Base-by-base conservation (phyloP, 2,888 invertebrate species). In the Drosophila limbata region DNA sequence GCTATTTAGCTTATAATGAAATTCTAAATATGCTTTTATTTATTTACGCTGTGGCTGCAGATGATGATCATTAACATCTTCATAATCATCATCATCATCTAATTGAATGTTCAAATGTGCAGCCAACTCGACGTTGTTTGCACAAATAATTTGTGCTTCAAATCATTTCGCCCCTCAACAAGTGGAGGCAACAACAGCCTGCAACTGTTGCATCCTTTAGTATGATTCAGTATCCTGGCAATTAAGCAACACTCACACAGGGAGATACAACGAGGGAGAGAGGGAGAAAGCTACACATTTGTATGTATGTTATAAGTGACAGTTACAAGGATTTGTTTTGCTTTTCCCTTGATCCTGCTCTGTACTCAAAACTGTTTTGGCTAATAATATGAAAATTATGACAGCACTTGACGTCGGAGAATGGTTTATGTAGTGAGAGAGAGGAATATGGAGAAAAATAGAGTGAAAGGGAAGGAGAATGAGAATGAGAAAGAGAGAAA, bases 171-270 rank as follows among this genome's bases (percentile, higher is more conserved):
- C 40, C 47, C 60, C 13, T 8, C 33, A 19, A 17, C 44, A 28
- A 21, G 35, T 25, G 17, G 17, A 39, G 19, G 52, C 37, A 25
- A 48, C 50, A 3, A 21, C 40, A 42, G 37, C 31, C 51, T n/a
- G 21, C 55, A 33, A 19, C 73, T 77, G 77, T 75, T 78, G 77
- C 77, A 73, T 77, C 47, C 67, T 63, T 47, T 21, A 45, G 47
- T 64, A 44, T 28, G 50, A 66, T 52, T 35, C 60, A 68, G 68
- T 77, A 72, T 82, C 74, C 76, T 69, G 74, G 88, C 86, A 90
- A 90, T 90, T 90, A 90, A 89, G 87, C 81, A 86, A 82, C 88
- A 81, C 80, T 79, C 77, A 81, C 37, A 84, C 88, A 78, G 78
- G 85, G 82, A 79, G 76, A 82, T 80, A 88, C 79, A 81, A 72